Evolutionary conservation across 2,888 invertebrate genomes (phyloP).

Genomic region (Trachelus iudaicus): DNA sequence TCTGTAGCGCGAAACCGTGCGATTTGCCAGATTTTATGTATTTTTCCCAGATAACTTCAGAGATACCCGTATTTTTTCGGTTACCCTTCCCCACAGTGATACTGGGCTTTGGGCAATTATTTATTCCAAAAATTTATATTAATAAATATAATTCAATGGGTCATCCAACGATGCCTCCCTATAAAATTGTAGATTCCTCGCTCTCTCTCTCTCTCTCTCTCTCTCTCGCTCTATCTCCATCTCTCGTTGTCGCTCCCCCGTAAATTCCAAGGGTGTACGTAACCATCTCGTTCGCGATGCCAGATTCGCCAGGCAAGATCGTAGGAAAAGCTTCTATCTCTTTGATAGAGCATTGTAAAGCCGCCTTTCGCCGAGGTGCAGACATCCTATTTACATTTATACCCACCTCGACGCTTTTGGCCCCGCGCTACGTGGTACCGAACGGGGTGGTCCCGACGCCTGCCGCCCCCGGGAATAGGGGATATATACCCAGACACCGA

Average conservation of each 20-base stretch:
- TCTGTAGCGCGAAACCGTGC: background rate
- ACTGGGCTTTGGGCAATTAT: background rate
- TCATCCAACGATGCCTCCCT: too few relatives aligned
- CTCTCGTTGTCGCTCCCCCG: background rate
- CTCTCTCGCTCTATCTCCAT: background rate
- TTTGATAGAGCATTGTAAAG: constrained; percentile 54
- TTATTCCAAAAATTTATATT: background rate
- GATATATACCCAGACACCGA: constrained; percentile 58
- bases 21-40: background rate
- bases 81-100: background rate
- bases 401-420: constrained; percentile 36
- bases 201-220: background rate
- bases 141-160: background rate
- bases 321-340: constrained; percentile 18
- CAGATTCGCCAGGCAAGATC: background rate
- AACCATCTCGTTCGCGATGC: background rate
- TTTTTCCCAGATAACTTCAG: background rate
- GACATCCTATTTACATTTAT: constrained; percentile 61
- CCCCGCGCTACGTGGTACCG: constrained; percentile 9
- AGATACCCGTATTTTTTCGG: background rate
- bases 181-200: too few relatives aligned
- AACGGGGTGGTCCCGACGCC: constrained; percentile 14
- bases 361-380: constrained; percentile 51
- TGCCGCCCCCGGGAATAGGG: constrained; percentile 27
- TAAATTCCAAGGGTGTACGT: background rate